These are phyloP conservation scores for Hemistola chrysoprasaria DNA, from an alignment of 2,888 invertebrate species.

Conservation along the genomic window DNA sequence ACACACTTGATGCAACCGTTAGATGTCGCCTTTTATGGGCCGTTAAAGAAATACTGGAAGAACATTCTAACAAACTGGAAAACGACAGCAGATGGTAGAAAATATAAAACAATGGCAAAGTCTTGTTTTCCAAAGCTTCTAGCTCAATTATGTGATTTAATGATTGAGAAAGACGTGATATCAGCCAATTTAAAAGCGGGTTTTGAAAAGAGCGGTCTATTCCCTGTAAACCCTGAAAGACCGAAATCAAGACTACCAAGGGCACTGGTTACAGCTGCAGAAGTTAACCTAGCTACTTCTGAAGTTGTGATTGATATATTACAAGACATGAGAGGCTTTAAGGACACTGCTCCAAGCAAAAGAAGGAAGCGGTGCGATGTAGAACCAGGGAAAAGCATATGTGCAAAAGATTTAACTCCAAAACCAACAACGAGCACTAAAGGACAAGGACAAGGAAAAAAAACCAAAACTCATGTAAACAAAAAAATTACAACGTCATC, in stretches of 20 bases:
- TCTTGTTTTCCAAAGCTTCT: constrained; percentile 16
- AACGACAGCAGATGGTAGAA: not conserved
- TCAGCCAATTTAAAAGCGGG: constrained; percentile 15
- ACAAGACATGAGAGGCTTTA: constrained; percentile 10
- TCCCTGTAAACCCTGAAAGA: constrained; percentile 15
- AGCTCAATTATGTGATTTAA: constrained; percentile 7
- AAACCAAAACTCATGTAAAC: constrained; percentile 4
- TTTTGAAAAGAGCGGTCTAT: constrained; percentile 18
- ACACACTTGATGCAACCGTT: constrained; percentile 14
- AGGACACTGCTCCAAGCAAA: constrained; percentile 5
- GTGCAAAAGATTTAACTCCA: constrained; percentile 12
- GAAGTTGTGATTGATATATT: constrained; percentile 15
- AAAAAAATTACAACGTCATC: constrained; percentile 6
- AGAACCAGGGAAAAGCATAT: constrained; percentile 15
- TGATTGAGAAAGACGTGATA: constrained; percentile 8
- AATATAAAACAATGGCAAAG: not conserved
- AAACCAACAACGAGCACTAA: constrained; percentile 9
- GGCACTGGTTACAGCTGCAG: constrained; percentile 5
- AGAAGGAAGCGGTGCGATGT: constrained; percentile 17
- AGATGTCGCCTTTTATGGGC: constrained; percentile 12
- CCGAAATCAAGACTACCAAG: constrained; percentile 16
- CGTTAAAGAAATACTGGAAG: constrained; percentile 10
- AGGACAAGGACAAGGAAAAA: constrained; percentile 4
- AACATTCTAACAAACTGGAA: constrained; percentile 5
- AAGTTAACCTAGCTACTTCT: constrained; percentile 7